Percentiles rank a stretch among this genome's conserved stretches.
Evolutionary conservation across 2,113 vertebrate species (phyloP).

Genomic region (Cavia aperea): DNA sequence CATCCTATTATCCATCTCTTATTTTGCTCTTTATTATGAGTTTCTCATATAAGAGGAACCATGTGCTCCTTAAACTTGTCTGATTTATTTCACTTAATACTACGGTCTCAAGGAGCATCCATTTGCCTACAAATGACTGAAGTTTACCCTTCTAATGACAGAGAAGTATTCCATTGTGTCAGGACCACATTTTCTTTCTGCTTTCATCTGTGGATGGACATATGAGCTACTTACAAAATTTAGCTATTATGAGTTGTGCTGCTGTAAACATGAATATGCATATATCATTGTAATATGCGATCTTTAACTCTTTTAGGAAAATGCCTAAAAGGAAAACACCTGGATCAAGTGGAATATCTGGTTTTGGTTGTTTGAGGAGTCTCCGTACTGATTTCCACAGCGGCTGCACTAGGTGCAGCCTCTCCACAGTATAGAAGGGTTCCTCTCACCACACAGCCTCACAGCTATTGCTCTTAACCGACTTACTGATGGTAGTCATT

Average conservation of each 20-base stretch:
- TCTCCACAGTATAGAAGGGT: neutral
- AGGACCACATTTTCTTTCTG: neutral
- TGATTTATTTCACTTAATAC: neutral
- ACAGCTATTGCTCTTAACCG: neutral
- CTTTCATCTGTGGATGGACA: neutral
- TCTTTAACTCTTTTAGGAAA: neutral
- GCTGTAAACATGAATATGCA: neutral
- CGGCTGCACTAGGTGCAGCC: neutral
- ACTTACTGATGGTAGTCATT: neutral
- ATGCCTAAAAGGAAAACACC: neutral
- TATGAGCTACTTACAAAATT: neutral
- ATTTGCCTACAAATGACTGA: neutral
- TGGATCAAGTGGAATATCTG: neutral
- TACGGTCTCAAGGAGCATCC: neutral
- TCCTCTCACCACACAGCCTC: neutral
- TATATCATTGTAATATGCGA: neutral
- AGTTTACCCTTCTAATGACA: neutral
- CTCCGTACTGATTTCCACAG: neutral
- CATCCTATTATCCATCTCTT: neutral
- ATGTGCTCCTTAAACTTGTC: neutral
- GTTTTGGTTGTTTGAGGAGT: neutral
- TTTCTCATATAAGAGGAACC: neutral
- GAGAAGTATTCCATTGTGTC: neutral
- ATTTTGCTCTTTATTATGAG: neutral
- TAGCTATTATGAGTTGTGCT: neutral